Evolutionary conservation across 2,113 vertebrate genomes (phyloP), one percentile per base, ranked within the genome.

Genomic region (Cinclus mexicanus): DNA sequence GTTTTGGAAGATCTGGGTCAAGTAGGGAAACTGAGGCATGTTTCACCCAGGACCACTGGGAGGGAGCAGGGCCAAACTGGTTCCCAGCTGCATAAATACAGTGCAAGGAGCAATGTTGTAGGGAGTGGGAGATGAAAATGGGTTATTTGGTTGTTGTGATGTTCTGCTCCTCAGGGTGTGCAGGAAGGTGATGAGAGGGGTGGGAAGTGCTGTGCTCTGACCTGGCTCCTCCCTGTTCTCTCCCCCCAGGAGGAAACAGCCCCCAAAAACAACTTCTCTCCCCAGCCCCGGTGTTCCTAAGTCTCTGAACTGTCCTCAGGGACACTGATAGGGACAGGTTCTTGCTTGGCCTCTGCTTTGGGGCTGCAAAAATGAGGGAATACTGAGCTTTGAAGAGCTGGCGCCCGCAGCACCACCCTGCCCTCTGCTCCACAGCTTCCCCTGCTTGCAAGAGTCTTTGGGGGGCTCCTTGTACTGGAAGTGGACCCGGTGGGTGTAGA

Each of bases 11-110:
- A 77, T 31, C 41, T 77, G n/a, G 8, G 41, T 76, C 1, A 2
- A 56, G 26, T 28, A 23, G 44, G 80, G 46, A 92, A 90, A 90
- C 71, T 42, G 83, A 90, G 68, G 68, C 63, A 89, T 0, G 0
- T 47, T 50, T 86, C 2, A 0, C 6, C 10, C 4, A 35, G 42
- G 33, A 74, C 7, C 22, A 37, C 15, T 61, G 68, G 7, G 41
- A 80, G 15, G 44, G 14, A 41, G 4, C 0, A 1, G 16, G 18
- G 28, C 19, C 49, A 47, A 29, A 79, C 42, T 31, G n/a, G 31
- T 25, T 35, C 19, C 37, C 8, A 8, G 59, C 10, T 47, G 24
- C 9, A 20, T 1, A 3, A 74, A 46, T 13, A 35, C 0, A 57
- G 59, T 10, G 18, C 37, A 86, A 89, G 50, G 8, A 91, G 12